Conservation (phyloP, 1,140 invertebrate genomes). For the Listronotus bonariensis region DNA sequence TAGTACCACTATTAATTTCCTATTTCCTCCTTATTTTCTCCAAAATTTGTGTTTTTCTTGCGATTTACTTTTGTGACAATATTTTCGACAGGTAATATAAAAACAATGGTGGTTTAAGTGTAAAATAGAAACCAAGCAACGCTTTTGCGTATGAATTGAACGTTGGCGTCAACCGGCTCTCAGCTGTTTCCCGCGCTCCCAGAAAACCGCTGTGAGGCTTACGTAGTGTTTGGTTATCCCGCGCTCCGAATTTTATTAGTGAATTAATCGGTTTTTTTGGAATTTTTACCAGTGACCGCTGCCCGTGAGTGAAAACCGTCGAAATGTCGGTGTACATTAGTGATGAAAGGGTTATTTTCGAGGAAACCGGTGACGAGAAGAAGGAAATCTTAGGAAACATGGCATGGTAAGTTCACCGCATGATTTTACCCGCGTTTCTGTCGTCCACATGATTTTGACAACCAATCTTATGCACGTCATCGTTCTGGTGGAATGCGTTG, state of each 20-base stretch:
- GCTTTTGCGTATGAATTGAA: constrained; percentile 58
- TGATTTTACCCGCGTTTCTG: constrained; percentile 42
- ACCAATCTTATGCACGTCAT: constrained; percentile 17
- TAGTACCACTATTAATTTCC: constrained; percentile 51
- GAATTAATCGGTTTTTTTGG: constrained; percentile 40
- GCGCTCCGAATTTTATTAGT: constrained; percentile 47
- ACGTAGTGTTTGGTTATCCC: constrained; percentile 53
- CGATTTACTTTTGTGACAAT: background rate
- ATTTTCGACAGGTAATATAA: constrained; percentile 1
- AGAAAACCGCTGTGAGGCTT: constrained; percentile 60
- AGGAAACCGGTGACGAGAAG: constrained; percentile 43
- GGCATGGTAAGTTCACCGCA: constrained; percentile 43
- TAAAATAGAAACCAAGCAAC: constrained; percentile 36
- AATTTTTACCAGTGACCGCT: constrained; percentile 30
- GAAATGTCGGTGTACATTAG: constrained; percentile 48
- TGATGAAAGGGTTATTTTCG: constrained; percentile 44
- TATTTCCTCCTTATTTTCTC: background rate
- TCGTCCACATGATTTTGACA: constrained; percentile 51
- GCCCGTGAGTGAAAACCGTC: constrained; percentile 28
- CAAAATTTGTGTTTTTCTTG: background rate
- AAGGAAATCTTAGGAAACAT: constrained; percentile 48
- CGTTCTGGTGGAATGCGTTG: constrained; percentile 5
- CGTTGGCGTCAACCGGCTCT: constrained; percentile 58
- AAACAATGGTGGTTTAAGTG: background rate
- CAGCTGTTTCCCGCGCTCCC: constrained; percentile 72